Percentiles rank a stretch among this genome's conserved stretches.
phyloP scores from a whole-genome alignment of 2,113 vertebrate species.

The Clarias batrachus region DNA sequence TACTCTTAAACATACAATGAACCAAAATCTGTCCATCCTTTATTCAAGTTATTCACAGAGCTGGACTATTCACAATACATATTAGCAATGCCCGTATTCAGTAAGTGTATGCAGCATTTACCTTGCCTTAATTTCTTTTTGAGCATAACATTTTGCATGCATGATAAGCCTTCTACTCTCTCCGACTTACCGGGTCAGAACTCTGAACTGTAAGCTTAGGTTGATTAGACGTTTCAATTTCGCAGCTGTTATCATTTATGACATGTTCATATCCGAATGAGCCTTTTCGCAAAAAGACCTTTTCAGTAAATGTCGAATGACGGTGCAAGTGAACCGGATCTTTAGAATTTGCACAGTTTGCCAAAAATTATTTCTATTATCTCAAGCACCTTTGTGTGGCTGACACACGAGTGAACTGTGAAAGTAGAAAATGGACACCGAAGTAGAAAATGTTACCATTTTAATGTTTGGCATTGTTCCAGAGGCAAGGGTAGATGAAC shows the following conservation, averaged over 20 bases:
- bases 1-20: neutral
- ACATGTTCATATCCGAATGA: slow-evolving; percentile 12
- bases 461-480: slow-evolving; percentile 64
- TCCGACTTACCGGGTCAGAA: slow-evolving; percentile 20
- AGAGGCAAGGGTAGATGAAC: slow-evolving; percentile 68
- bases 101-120: neutral
- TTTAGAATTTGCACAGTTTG: slow-evolving; percentile 15
- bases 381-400: slow-evolving; percentile 23
- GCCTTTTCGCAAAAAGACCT: slow-evolving; percentile 35
- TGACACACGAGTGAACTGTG: slow-evolving; percentile 5
- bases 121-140: neutral
- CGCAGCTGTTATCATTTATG: slow-evolving; percentile 14
- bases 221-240: slow-evolving; percentile 33
- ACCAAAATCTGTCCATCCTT: neutral
- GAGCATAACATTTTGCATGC: slow-evolving; percentile 13
- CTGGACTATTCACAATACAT: neutral
- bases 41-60: neutral
- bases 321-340: neutral
- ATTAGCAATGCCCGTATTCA: neutral
- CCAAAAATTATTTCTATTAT: slow-evolving; percentile 24
- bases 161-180: slow-evolving; percentile 2
- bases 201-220: slow-evolving; percentile 27
- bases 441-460: slow-evolving; percentile 70
- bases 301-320: slow-evolving; percentile 31
- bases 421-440: slow-evolving; percentile 44